Evolutionary conservation across 2,888 invertebrate genomes (phyloP).

Genomic region (Cartodere bifasciata): DNA sequence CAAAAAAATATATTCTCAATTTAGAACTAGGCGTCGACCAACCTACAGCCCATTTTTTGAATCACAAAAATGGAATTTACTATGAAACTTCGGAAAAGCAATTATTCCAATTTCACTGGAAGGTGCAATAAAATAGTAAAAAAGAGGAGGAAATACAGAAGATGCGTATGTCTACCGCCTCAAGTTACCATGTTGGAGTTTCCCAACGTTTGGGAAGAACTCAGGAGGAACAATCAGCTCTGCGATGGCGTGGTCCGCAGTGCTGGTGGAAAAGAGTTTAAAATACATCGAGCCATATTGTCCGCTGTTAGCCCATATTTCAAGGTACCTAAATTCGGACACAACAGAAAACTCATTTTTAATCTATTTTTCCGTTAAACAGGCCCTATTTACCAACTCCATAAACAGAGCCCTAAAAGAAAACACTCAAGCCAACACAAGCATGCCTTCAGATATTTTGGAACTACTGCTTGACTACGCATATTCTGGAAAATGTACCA

Average conservation of each 20-base stretch:
- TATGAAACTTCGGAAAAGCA: slow-evolving; percentile 12
- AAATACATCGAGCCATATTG: slow-evolving; percentile 56
- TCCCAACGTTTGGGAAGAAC: slow-evolving; percentile 54
- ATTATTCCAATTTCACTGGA: slow-evolving; percentile 9
- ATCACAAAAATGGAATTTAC: slow-evolving; percentile 13
- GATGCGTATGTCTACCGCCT: slow-evolving; percentile 49
- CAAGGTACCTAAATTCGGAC: slow-evolving; percentile 24
- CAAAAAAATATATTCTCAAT: slow-evolving; percentile 12
- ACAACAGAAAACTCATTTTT: slow-evolving; percentile 2
- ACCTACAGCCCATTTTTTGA: slow-evolving; percentile 7
- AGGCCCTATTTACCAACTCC: slow-evolving; percentile 56
- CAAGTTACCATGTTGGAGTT: slow-evolving; percentile 48
- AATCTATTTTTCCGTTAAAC: neutral
- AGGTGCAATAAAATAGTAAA: slow-evolving; percentile 9
- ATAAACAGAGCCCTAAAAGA: slow-evolving; percentile 48
- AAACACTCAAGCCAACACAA: slow-evolving; percentile 46
- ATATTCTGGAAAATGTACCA: slow-evolving; percentile 54
- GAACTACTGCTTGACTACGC: slow-evolving; percentile 58
- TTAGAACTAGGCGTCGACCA: slow-evolving; percentile 12
- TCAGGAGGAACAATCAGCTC: slow-evolving; percentile 49
- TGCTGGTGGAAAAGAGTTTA: slow-evolving; percentile 46
- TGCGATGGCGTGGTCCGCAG: slow-evolving; percentile 60
- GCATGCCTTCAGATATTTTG: slow-evolving; percentile 47
- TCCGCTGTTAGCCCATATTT: slow-evolving; percentile 64
- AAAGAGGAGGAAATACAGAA: slow-evolving; percentile 24